Evolutionary conservation across 2,888 invertebrate species (phyloP), one percentile per base, ranked within the genome.

Genomic region (Synanthedon andrenaeformis): DNA sequence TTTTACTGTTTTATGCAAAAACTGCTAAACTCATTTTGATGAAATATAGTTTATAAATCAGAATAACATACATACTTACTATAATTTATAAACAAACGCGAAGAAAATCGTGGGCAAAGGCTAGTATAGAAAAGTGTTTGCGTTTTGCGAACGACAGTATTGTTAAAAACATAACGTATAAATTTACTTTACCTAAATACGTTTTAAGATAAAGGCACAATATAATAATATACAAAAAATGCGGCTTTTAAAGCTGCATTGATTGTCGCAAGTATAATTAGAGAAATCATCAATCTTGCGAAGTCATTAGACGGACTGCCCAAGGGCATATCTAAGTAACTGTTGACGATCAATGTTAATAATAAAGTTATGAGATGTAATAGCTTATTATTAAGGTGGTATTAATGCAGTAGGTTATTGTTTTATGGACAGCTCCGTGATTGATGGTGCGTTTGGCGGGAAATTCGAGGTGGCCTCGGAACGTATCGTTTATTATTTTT

Each of bases 261-360:
- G 76, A 81, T 83, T 85, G 85, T 86, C 85, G 72, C 81, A 70
- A 69, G 68, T 73, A 68, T 84, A 84, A 86, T 86, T 85, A 85
- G 80, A 79, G 58, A 74, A 78, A 77, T 76, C 84, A 85, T 86
- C 78, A 84, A 86, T 86, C 86, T 79, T 81, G 59, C 57, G 57
- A 56, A 72, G 76, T 76, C 82, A 82, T 85, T 85, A 85, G 78
- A 64, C 66, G 65, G 67, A 69, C 67, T 70, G 79, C 77, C 77
- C 84, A 82, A 83, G 84, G 84, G 79, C 81, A 77, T 62, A 69
- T 73, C 73, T 80, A 81, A 82, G 75, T 79, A 78, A 74, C 79
- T 75, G 80, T 77, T 79, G 82, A 82, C 78, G 74, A 79, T 79
- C 76, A 69, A 65, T 65, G 67, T 72, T 78, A 76, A 79, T 80